Percentiles rank a stretch among this genome's conserved stretches.
Conservation (phyloP, 1,140 invertebrate species). For the Bursaphelenchus mucronatus region DNA sequence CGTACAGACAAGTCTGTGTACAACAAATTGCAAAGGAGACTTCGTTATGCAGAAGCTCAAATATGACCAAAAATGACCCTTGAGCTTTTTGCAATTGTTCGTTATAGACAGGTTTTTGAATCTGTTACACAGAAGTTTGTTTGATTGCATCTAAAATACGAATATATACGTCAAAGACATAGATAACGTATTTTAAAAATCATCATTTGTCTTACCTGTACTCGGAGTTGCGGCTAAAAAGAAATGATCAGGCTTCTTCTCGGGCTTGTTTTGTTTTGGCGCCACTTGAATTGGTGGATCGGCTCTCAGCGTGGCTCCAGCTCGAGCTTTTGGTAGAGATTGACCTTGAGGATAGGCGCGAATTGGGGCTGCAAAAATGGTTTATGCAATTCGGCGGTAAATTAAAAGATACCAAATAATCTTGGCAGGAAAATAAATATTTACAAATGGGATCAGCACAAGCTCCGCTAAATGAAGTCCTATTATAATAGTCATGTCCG, state of each 20-base stretch:
- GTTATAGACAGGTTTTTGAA: no score
- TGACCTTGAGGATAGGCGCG: conserved; percentile 28
- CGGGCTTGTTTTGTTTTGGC: conserved; percentile 3
- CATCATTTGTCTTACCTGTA: background rate
- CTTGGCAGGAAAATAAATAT: no score
- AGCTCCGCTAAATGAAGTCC: conserved; percentile 30
- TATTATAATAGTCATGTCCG: conserved; percentile 45
- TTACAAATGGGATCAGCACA: conserved; percentile 27
- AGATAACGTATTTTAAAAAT: conserved; percentile 4
- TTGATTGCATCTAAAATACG: no score
- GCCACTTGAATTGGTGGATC: conserved; percentile 6
- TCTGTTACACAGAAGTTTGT: no score
- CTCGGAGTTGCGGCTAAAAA: background rate
- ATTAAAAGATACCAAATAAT: no score
- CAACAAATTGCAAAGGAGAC: no score
- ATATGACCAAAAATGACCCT: no score
- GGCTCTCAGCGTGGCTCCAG: background rate
- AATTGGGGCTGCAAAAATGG: conserved; percentile 21
- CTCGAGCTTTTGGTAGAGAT: conserved; percentile 12
- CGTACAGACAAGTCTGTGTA: no score
- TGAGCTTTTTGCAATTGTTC: no score
- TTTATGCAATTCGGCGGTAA: conserved; percentile 13
- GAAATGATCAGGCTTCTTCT: background rate
- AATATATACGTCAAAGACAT: no score
- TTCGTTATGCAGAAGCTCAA: no score